Percentiles rank a stretch among this genome's conserved stretches.
phyloP scores from a whole-genome alignment of 2,888 invertebrate species.

The Trichopoda pennipes region DNA sequence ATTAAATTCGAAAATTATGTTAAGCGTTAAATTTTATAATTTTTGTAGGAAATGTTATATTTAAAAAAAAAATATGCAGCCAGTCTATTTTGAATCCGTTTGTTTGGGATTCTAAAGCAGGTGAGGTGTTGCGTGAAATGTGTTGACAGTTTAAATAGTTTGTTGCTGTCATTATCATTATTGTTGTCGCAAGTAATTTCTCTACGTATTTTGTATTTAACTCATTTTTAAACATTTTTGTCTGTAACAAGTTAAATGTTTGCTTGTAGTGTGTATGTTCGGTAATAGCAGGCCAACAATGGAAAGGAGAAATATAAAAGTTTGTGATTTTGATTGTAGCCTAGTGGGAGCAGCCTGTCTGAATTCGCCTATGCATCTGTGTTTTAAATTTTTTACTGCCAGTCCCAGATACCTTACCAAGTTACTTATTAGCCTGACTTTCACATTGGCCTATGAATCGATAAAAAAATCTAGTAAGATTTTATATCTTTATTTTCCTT shows the following conservation, averaged over 20 bases:
- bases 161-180: constrained; percentile 51
- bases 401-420: too few relatives aligned
- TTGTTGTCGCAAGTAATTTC: constrained; percentile 50
- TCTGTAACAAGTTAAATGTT: not conserved
- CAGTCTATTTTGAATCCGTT: not conserved
- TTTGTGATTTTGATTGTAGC: not conserved
- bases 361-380: too few relatives aligned
- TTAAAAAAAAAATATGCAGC: not conserved
- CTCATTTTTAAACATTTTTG: constrained; percentile 39
- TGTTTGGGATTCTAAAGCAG: constrained; percentile 12
- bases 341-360: too few relatives aligned
- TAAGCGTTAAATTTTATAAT: not conserved
- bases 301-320: constrained; percentile 15
- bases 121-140: constrained; percentile 68
- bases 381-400: too few relatives aligned
- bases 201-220: constrained; percentile 31
- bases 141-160: constrained; percentile 69
- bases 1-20: not conserved
- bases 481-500: too few relatives aligned
- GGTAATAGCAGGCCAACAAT: too few relatives aligned
- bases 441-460: too few relatives aligned
- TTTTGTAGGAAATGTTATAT: not conserved
- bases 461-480: too few relatives aligned
- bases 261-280: not conserved
- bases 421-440: too few relatives aligned